phyloP scores from a whole-genome alignment of 2,888 invertebrate genomes.

The Desoria tigrina region DNA sequence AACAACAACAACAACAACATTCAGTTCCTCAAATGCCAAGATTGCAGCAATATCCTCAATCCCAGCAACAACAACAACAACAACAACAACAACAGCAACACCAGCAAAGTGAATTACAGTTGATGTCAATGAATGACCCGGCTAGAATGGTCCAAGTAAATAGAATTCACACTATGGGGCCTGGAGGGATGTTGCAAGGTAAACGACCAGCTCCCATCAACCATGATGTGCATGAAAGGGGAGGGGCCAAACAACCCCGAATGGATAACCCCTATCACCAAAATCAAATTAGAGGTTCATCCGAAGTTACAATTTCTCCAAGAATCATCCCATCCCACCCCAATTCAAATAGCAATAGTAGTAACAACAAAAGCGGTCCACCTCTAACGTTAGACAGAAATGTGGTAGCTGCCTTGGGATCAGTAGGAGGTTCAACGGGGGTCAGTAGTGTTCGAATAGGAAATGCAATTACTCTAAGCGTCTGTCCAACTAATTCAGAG shows the following conservation, averaged over 20 bases:
- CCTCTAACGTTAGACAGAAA: conserved; percentile 19
- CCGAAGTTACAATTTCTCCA: conserved; percentile 18
- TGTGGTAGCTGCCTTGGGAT: conserved; percentile 31
- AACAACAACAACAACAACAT: conserved; percentile 19
- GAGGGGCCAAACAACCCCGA: conserved; percentile 22
- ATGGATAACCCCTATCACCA: conserved; percentile 10
- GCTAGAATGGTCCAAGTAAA: background rate
- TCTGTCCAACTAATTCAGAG: conserved; percentile 28
- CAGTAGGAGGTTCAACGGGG: conserved; percentile 28
- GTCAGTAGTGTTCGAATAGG: conserved; percentile 36
- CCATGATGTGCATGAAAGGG: background rate
- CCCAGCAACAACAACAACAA: conserved; percentile 29
- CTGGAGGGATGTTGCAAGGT: background rate
- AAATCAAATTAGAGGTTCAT: background rate
- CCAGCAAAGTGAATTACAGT: conserved; percentile 18
- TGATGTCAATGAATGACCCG: background rate
- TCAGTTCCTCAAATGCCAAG: conserved; percentile 20
- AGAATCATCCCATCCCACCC: background rate
- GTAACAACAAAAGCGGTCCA: conserved; percentile 1
- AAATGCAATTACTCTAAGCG: conserved; percentile 44
- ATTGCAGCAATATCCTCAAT: conserved; percentile 21
- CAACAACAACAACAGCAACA: conserved; percentile 26
- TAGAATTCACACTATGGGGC: background rate
- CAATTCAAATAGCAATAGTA: background rate
- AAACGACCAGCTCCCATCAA: background rate